phyloP scores from a whole-genome alignment of 2,888 invertebrate genomes.

The Drosophila incognita region DNA sequence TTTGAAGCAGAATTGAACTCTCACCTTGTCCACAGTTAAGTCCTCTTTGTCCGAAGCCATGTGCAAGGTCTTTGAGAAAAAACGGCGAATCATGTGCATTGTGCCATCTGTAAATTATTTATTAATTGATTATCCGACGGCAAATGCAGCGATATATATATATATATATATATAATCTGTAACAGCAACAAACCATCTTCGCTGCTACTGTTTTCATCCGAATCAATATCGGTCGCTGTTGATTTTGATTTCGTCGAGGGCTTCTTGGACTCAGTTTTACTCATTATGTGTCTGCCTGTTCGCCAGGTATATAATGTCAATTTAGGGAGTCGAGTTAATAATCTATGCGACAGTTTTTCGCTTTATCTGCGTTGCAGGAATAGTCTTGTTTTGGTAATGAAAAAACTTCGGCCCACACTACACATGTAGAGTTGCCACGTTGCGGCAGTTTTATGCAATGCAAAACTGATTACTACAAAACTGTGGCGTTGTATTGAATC shows the following conservation, averaged over 20 bases:
- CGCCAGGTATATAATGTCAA: background rate
- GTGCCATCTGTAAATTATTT: slow-evolving; percentile 80
- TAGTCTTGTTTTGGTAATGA: slow-evolving; percentile 25
- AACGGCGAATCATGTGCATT: slow-evolving; percentile 88
- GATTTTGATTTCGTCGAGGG: slow-evolving; percentile 8
- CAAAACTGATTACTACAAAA: slow-evolving; percentile 30
- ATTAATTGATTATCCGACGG: slow-evolving; percentile 19
- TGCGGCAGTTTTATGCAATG: accelerated
- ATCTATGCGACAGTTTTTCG: slow-evolving; percentile 11
- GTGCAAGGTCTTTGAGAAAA: slow-evolving; percentile 88
- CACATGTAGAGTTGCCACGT: slow-evolving; percentile 37
- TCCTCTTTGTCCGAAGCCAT: slow-evolving; percentile 81
- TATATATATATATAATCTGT: slow-evolving; percentile 2
- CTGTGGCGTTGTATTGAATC: background rate
- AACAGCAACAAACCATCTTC: slow-evolving; percentile 29
- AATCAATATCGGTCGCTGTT: slow-evolving; percentile 25
- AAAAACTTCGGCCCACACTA: slow-evolving; percentile 13
- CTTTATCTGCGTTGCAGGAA: slow-evolving; percentile 15
- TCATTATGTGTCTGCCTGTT: slow-evolving; percentile 28
- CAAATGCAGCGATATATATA: slow-evolving; percentile 9
- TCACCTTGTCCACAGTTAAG: slow-evolving; percentile 58
- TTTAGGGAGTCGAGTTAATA: background rate
- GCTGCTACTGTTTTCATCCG: slow-evolving; percentile 26
- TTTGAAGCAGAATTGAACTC: background rate
- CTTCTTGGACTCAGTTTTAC: slow-evolving; percentile 3